Base-by-base conservation (phyloP, 2,888 invertebrate species). In the Nephrotoma guestfalica region DNA sequence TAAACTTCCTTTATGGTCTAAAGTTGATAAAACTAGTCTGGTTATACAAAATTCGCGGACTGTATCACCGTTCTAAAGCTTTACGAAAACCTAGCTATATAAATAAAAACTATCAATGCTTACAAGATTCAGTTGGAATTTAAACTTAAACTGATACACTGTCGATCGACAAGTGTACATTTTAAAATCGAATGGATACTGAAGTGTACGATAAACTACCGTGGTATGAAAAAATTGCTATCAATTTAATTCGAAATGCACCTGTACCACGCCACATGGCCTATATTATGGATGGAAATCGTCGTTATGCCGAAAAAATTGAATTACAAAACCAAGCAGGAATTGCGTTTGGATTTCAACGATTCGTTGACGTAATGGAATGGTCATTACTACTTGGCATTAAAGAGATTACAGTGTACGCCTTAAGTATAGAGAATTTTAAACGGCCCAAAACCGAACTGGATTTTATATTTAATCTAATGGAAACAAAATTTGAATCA, bases 401-500 rank as follows among this genome's bases (percentile, higher is more conserved):
- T 88, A 93, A 94, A 51, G 98, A 99, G 93, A 98, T 99, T 0
- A 99, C 99, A 6, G 97, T 99, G 0, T 99, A 99, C 92, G 99
- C 99, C 51, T 99, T 99, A 91, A 99, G 99, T 91, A 98, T 99
- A 90, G 99, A 99, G 92, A 99, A 99, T 92, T 99, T 99, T 90
- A 99, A 99, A 91, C 93, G 99, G 86, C 95, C 94, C 87, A 92
- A 94, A 89, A 96, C 97, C 86, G 99, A 99, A 93, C 98, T 99
- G 0, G 94, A 96, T 88, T 95, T 95, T 9, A 92, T 99, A 45
- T 95, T 99, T 95, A 93, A 96, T 88, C 92, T 99, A 87, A 97
- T 98, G 0, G 93, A 94, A 88, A 95, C 97, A 88, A 99, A 99
- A 91, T 98, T 98, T 90, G 91, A 93, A 88, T 93, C 94, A 88